Conservation (phyloP, 2,888 invertebrate genomes). For the Nephrotoma appendiculata region DNA sequence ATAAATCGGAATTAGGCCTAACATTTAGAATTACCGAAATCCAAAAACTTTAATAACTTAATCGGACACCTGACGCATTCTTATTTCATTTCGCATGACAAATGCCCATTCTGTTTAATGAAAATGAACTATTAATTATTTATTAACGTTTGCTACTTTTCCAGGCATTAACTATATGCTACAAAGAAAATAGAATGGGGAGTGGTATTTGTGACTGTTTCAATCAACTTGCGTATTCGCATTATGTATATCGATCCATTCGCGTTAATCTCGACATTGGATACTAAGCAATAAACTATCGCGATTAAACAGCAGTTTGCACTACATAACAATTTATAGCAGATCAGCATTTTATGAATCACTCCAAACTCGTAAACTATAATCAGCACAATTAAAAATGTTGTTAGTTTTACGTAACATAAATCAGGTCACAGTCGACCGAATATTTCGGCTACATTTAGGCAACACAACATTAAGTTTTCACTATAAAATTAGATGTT, state of each 20-base stretch:
- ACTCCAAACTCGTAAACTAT: background rate
- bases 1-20: background rate
- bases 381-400: background rate
- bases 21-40: background rate
- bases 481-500: background rate
- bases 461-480: background rate
- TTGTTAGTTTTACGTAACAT: background rate
- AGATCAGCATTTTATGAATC: background rate
- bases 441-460: no score
- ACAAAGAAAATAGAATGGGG: background rate
- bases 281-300: no score
- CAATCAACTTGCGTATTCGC: background rate
- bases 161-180: background rate
- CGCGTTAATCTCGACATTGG: background rate
- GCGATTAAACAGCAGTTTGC: background rate
- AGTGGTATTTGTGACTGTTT: background rate
- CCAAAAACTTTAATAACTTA: background rate
- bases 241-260: background rate
- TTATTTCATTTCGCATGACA: background rate
- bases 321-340: background rate
- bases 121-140: background rate
- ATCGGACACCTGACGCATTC: background rate
- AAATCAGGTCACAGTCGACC: background rate
- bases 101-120: background rate
- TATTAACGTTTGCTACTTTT: background rate